A percentile compares a stretch with the other conserved stretches of the same genome.
Evolutionary conservation across 64 coral and sea anemone species (phyloP).

Genomic region (Acropora tenuis): DNA sequence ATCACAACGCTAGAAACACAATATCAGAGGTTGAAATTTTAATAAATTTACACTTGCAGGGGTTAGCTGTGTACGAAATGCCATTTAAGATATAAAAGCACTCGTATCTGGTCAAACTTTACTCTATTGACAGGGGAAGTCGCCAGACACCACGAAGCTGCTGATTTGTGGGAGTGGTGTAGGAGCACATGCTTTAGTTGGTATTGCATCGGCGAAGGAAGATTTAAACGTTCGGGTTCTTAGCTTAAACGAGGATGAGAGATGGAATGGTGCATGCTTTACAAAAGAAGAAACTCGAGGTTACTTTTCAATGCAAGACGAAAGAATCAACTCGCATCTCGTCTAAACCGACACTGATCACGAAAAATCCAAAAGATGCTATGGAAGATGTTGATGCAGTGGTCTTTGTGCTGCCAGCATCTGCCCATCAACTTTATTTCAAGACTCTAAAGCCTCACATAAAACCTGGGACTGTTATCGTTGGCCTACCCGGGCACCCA

Average conservation of each 20-base stretch:
- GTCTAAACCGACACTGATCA: slow-evolving; percentile 57
- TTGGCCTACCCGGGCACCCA: slow-evolving; percentile 64
- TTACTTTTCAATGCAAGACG: neutral
- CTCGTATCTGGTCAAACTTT: neutral
- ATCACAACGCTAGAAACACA: too few relatives aligned
- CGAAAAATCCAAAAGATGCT: slow-evolving; percentile 60
- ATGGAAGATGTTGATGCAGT: slow-evolving; percentile 33
- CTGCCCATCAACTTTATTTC: slow-evolving; percentile 55
- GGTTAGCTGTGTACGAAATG: too few relatives aligned
- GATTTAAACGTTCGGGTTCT: neutral
- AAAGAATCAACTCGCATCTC: neutral
- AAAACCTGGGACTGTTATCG: slow-evolving; percentile 65
- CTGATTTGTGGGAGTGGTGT: neutral
- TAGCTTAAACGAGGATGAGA: neutral
- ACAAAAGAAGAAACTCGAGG: slow-evolving; percentile 14
- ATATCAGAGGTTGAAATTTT: too few relatives aligned
- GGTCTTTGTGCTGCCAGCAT: slow-evolving; percentile 36
- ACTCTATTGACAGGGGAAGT: neutral
- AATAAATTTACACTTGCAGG: too few relatives aligned
- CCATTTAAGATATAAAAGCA: too few relatives aligned
- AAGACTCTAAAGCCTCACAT: slow-evolving; percentile 49
- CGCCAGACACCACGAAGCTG: neutral
- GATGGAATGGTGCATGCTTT: neutral
- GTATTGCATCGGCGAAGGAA: neutral
- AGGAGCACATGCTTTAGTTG: neutral